phyloP scores from a whole-genome alignment of 2,113 vertebrate species.

The Trogon surrucura region DNA sequence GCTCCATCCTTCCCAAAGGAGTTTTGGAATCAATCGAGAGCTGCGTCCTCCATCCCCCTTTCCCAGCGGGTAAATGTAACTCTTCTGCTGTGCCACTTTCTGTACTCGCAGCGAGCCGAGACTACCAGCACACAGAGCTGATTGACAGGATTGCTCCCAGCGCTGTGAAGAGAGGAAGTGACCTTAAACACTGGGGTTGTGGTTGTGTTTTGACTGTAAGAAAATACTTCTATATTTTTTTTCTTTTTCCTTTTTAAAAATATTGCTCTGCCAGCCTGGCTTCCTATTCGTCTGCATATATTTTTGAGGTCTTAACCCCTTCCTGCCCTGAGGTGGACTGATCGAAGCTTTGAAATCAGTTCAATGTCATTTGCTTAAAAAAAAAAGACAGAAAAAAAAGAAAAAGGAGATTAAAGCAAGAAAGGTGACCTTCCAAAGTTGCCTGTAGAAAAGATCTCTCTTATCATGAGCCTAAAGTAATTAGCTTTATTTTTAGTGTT shows the following conservation, averaged over 20 bases:
- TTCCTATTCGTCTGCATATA: neutral
- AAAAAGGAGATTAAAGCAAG: neutral
- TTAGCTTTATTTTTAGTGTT: slow-evolving; percentile 59
- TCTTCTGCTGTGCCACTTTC: neutral
- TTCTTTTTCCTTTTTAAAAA: neutral
- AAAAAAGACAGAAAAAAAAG: neutral
- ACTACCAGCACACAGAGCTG: slow-evolving; percentile 40
- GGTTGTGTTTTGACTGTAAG: slow-evolving; percentile 42
- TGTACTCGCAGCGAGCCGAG: slow-evolving; percentile 34
- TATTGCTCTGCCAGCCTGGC: neutral
- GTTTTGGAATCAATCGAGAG: slow-evolving; percentile 31
- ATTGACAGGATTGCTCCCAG: slow-evolving; percentile 75
- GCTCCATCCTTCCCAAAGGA: slow-evolving; percentile 35
- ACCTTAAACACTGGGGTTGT: slow-evolving; percentile 74
- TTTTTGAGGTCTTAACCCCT: slow-evolving; percentile 43
- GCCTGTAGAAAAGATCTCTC: slow-evolving; percentile 34
- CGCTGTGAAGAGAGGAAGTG: slow-evolving; percentile 68
- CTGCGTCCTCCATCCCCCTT: neutral
- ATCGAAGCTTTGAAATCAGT: slow-evolving; percentile 3
- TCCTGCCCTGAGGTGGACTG: neutral
- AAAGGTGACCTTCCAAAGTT: slow-evolving; percentile 54
- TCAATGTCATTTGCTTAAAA: neutral
- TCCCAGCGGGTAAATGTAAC: slow-evolving; percentile 18
- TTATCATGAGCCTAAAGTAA: slow-evolving; percentile 47
- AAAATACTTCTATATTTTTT: neutral